Evolutionary conservation across 2,113 vertebrate genomes (phyloP).

Genomic region (Isichthys henryi): DNA sequence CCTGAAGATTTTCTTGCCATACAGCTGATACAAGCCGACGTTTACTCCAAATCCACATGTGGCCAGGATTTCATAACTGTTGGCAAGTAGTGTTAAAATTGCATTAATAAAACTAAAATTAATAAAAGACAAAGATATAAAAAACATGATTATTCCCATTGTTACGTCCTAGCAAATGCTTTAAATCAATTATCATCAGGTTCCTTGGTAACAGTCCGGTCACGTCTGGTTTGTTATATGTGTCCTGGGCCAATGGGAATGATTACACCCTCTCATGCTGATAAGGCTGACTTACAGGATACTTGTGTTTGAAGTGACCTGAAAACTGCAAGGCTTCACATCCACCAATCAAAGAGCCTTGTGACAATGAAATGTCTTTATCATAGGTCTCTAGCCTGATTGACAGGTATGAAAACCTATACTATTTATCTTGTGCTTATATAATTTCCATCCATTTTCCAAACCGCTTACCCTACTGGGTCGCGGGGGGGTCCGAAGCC

Average conservation of each 20-base stretch:
- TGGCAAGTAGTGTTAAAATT: not conserved
- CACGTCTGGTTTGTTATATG: not conserved
- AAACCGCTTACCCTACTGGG: too few species aligned
- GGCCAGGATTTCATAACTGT: not conserved
- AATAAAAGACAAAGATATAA: not conserved
- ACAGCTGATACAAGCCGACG: not conserved
- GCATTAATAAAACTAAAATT: not conserved
- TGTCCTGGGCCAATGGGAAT: not conserved
- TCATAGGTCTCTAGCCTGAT: not conserved
- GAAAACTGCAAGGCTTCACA: not conserved
- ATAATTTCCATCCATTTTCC: too few species aligned
- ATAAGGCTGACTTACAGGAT: not conserved
- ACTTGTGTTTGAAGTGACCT: not conserved
- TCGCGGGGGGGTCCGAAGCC: too few species aligned
- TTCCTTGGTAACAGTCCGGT: not conserved
- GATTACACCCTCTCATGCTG: not conserved
- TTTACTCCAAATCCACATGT: not conserved
- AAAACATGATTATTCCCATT: not conserved
- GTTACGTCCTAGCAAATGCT: not conserved
- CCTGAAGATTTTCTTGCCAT: not conserved
- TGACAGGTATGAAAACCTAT: not conserved
- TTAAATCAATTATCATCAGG: not conserved
- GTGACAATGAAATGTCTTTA: not conserved
- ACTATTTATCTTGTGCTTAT: not conserved
- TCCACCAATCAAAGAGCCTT: not conserved